These are phyloP conservation scores for Clusia tigrina DNA, from an alignment of 2,888 invertebrate species.

Conservation along the genomic window DNA sequence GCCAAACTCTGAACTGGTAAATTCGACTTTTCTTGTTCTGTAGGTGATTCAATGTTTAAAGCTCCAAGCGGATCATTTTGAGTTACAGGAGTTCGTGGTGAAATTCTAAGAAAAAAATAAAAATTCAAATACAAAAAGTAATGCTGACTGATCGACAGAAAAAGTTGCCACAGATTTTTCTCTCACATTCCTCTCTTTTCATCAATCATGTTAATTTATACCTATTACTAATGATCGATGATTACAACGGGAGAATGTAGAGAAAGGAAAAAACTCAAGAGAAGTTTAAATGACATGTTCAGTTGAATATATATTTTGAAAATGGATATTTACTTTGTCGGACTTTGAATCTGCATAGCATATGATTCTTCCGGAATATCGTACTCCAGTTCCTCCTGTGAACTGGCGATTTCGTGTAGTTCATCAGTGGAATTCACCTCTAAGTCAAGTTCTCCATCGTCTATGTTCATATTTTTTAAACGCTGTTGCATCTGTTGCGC, in stretches of 20 bases:
- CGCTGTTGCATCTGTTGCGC: conserved; percentile 40
- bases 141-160: neutral
- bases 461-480: conserved; percentile 56
- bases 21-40: conserved; percentile 53
- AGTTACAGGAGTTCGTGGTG: conserved; percentile 85
- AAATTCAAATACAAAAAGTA: neutral
- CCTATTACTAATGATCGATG: too few species aligned
- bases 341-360: conserved; percentile 52
- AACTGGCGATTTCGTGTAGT: conserved; percentile 48
- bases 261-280: too few species aligned
- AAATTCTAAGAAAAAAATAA: conserved; percentile 65
- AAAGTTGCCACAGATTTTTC: neutral
- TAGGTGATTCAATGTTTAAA: too few species aligned
- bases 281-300: too few species aligned
- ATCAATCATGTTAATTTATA: too few species aligned
- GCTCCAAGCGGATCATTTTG: conserved; percentile 93
- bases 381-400: conserved; percentile 52
- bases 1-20: conserved; percentile 26
- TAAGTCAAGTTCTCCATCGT: conserved; percentile 34
- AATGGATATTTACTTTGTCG: conserved; percentile 56
- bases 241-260: too few species aligned
- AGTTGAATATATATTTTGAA: neutral
- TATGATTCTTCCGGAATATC: conserved; percentile 36
- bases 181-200: neutral
- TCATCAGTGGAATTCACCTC: conserved; percentile 23